These are phyloP conservation scores for Semicossyphus pulcher DNA, from an alignment of 2,113 vertebrate genomes.

Conservation along the genomic window DNA sequence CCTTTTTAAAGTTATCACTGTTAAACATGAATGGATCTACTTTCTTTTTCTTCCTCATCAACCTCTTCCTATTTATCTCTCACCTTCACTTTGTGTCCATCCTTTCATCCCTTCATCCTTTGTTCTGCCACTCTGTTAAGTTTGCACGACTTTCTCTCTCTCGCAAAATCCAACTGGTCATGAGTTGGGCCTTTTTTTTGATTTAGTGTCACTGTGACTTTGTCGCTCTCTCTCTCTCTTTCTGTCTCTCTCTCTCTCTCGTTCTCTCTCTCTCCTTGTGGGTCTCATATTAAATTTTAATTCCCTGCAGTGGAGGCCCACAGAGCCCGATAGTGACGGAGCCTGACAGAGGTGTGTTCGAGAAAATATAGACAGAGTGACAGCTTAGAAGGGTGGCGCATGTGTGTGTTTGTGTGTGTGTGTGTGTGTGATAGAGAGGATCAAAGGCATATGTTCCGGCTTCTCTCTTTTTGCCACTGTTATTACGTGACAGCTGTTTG, in stretches of 20 bases:
- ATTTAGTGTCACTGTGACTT: constrained; percentile 36
- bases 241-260: not conserved
- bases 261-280: not conserved
- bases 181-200: constrained; percentile 5
- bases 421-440: constrained; percentile 3
- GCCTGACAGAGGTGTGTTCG: constrained; percentile 51
- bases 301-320: constrained; percentile 60
- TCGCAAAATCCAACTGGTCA: constrained; percentile 10
- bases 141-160: constrained; percentile 13
- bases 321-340: constrained; percentile 63
- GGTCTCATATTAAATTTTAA: constrained; percentile 68
- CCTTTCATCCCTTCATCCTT: constrained; percentile 12
- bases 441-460: constrained; percentile 30
- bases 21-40: constrained; percentile 33
- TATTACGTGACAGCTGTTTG: constrained; percentile 44
- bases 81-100: not conserved
- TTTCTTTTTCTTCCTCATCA: constrained; percentile 12
- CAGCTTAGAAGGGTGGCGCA: constrained; percentile 22
- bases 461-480: constrained; percentile 5
- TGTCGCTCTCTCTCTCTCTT: constrained; percentile 6
- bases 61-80: constrained; percentile 11
- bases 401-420: not conserved
- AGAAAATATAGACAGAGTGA: constrained; percentile 56
- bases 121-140: constrained; percentile 8
- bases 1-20: constrained; percentile 30